Evolutionary conservation across 2,888 invertebrate genomes (phyloP), one percentile per base, ranked within the genome.

Genomic region (Limnephilus auricula): DNA sequence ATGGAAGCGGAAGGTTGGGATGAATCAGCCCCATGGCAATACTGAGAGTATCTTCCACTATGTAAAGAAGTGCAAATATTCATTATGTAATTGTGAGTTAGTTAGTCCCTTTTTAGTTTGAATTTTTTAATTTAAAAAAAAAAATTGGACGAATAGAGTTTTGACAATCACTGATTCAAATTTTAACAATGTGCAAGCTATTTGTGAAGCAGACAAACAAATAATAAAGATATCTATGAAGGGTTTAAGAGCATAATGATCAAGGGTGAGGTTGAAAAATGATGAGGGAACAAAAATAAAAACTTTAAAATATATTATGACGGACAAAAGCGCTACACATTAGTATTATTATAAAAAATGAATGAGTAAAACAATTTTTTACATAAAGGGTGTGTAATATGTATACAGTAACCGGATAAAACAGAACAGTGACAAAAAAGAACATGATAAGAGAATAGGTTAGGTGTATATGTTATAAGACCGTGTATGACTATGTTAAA

Each of bases 121-220:
- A n/a, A n/a, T n/a, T n/a, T n/a, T n/a, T n/a, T n/a, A n/a, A n/a
- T n/a, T n/a, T n/a, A n/a, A 13, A 2, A 45, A 13, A 45, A 45
- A 45, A 45, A 15, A 45, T 45, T 2, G 65, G 25, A 65, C 25
- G 65, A 5, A 9, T 65, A 25, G 65, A 65, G 65, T 65, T 65
- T 65, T 65, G 65, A 65, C 65, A 65, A 65, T 65, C 65, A 65
- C 65, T 9, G 25, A 65, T 65, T 65, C 65, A 65, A 65, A n/a
- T 65, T 65, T 65, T n/a, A 65, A 65, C 65, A 65, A 65, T 25
- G 25, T 65, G 65, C 65, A n/a, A 65, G 65, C 65, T 9, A n/a
- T n/a, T 65, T 25, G 13, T 79, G 32, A 79, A 89, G 89, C 79
- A 79, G 79, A 89, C 30, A 65, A 65, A 65, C 65, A 65, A 65